A percentile compares a stretch with the other conserved stretches of the same genome.
phyloP scores from a whole-genome alignment of 2,888 invertebrate genomes.

The Gymnoscelis rufifasciata region DNA sequence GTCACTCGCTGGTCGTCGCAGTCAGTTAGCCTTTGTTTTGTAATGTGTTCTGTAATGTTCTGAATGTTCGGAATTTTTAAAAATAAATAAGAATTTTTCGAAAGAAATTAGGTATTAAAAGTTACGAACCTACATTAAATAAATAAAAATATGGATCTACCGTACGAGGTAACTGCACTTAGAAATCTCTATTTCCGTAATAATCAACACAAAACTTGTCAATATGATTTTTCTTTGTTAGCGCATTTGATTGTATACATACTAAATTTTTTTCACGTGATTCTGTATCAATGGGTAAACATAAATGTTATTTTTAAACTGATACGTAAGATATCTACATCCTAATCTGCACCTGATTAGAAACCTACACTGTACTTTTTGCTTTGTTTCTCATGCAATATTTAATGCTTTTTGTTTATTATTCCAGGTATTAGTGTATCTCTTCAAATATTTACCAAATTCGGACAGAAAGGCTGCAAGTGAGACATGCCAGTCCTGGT shows the following conservation, averaged over 20 bases:
- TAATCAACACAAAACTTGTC: neutral
- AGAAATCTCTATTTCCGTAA: neutral
- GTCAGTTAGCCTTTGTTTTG: too few species aligned
- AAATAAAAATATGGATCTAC: slow-evolving; percentile 60
- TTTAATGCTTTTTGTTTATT: neutral
- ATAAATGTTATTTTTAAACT: slow-evolving; percentile 13
- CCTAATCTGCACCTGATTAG: neutral
- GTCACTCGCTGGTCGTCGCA: too few species aligned
- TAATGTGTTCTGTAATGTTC: too few species aligned
- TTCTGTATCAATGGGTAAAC: slow-evolving; percentile 22
- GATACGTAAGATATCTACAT: neutral
- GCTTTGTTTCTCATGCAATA: neutral
- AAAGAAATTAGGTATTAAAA: too few species aligned
- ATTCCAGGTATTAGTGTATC: slow-evolving; percentile 81
- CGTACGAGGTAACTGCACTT: slow-evolving; percentile 52
- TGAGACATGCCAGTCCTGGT: slow-evolving; percentile 82
- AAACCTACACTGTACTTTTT: neutral
- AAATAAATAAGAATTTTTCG: too few species aligned
- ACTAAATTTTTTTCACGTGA: slow-evolving; percentile 59
- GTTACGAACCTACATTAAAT: too few species aligned
- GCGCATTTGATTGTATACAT: slow-evolving; percentile 7
- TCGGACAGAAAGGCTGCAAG: slow-evolving; percentile 83
- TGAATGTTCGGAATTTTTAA: too few species aligned
- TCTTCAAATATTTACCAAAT: slow-evolving; percentile 81
- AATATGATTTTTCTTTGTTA: slow-evolving; percentile 48